phyloP scores from a whole-genome alignment of 2,113 vertebrate species.

The Protomyctophum bolini region DNA sequence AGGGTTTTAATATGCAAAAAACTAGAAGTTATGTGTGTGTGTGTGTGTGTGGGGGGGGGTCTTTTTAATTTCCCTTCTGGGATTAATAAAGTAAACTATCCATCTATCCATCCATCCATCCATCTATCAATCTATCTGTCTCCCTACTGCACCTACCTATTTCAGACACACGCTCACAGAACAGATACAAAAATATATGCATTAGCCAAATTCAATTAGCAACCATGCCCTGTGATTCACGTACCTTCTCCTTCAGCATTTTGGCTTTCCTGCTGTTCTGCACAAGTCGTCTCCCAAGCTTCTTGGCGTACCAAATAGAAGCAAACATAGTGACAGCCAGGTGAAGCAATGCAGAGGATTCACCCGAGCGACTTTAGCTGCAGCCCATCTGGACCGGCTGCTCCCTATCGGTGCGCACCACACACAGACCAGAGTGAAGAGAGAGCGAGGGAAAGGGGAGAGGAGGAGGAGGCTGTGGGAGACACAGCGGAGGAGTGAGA shows the following conservation, averaged over 20 bases:
- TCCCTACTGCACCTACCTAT: no score
- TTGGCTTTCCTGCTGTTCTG: constrained; percentile 94
- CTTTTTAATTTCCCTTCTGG: no score
- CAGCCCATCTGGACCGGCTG: constrained; percentile 47
- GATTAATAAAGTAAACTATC: no score
- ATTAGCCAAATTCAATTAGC: no score
- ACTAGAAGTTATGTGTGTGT: background rate
- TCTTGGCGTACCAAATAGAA: constrained; percentile 98
- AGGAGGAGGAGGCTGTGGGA: constrained; percentile 34
- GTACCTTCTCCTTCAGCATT: constrained; percentile 92
- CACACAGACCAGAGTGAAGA: constrained; percentile 29
- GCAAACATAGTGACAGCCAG: constrained; percentile 85
- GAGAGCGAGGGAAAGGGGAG: constrained; percentile 29
- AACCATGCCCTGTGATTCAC: constrained; percentile 28
- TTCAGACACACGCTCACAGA: no score
- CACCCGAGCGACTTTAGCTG: constrained; percentile 50
- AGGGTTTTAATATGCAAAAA: background rate
- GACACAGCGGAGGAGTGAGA: constrained; percentile 21
- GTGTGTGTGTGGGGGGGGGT: background rate
- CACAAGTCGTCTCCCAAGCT: constrained; percentile 94
- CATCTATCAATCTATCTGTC: no score
- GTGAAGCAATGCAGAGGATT: constrained; percentile 39
- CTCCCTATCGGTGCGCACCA: constrained; percentile 55
- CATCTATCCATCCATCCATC: no score
- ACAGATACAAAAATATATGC: no score